Base-by-base conservation (phyloP, 2,888 invertebrate species). In the Cheilosia vernalis region DNA sequence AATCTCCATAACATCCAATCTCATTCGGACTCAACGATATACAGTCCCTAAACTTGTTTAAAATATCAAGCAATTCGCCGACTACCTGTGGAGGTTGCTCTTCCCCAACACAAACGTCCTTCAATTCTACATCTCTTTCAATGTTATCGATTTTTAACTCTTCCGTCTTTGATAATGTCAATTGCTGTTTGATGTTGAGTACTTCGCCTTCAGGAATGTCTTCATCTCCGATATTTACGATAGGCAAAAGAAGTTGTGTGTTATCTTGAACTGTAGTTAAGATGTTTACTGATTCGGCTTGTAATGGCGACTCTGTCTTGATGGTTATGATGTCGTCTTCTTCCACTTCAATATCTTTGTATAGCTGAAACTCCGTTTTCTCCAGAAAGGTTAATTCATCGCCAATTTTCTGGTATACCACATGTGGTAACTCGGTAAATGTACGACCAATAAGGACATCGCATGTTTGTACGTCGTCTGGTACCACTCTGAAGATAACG, bases 331-430 rank as follows among this genome's bases (percentile, higher is more conserved):
- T 33, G 33, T 33, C 10, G 10, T 33, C 33, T 10, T 33, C 10
- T 10, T 33, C 13, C 9, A n/a, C 15, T 40, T 60, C 40, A 42
- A 42, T n/a, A 4, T n/a, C 4, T 13, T 42, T 42, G 15, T 5
- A n/a, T 42, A 5, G n/a, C n/a, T n/a, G n/a, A n/a, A 42, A 42
- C 13, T 42, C n/a, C 19, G 6, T 24, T 24, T 42, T 60, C 6
- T 40, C 19, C 15, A 15, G 4, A 42, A 60, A 42, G 21, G 0
- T 40, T 42, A 42, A 13, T 19, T 24, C 6, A 21, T 42, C 9
- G 10, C 17, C 55, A 27, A 60, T 60, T 60, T 40, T 60, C 42
- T 42, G 60, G 15, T 60, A 60, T 10, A 47, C 61, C 6, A 61
- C 27, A 61, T 44, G 61, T 27, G 44, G 3, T 15, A 44, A 27